Evolutionary conservation across 1,140 invertebrate species (phyloP).

Genomic region (Holotrichia oblita): DNA sequence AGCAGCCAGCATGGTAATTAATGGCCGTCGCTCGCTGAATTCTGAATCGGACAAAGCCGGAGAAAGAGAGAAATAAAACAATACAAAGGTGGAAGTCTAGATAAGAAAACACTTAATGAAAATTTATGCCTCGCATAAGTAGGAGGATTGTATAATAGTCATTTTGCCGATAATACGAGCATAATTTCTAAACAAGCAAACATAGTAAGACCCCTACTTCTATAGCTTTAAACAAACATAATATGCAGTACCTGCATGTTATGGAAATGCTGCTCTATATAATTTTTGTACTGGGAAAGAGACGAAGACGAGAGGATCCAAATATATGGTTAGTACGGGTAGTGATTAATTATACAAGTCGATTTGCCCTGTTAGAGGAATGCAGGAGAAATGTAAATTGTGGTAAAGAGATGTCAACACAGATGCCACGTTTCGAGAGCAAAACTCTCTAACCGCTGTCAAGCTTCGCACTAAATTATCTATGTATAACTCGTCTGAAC

Average conservation of each 20-base stretch:
- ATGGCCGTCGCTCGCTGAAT: background rate
- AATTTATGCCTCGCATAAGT: slow-evolving; percentile 7
- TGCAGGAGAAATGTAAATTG: slow-evolving; percentile 7
- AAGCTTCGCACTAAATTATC: background rate
- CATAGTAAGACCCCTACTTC: no score
- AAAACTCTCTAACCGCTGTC: background rate
- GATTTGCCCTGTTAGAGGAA: background rate
- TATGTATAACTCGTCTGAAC: background rate
- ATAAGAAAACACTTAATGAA: slow-evolving; percentile 7
- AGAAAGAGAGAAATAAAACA: background rate
- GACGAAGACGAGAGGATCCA: no score
- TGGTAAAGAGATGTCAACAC: slow-evolving; percentile 1
- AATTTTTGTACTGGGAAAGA: no score
- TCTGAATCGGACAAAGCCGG: slow-evolving; percentile 11
- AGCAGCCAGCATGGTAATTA: background rate
- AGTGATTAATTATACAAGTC: background rate
- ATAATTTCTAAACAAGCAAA: background rate
- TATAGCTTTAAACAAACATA: no score
- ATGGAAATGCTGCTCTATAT: no score
- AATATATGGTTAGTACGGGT: no score
- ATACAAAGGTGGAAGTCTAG: no score
- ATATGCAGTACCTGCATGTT: no score
- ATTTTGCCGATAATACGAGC: slow-evolving; percentile 7
- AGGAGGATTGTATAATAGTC: slow-evolving; percentile 1
- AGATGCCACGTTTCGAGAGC: slow-evolving; percentile 11